Evolutionary conservation across 2,888 invertebrate genomes (phyloP), one percentile per base, ranked within the genome.

Genomic region (Eupithecia insigniata): DNA sequence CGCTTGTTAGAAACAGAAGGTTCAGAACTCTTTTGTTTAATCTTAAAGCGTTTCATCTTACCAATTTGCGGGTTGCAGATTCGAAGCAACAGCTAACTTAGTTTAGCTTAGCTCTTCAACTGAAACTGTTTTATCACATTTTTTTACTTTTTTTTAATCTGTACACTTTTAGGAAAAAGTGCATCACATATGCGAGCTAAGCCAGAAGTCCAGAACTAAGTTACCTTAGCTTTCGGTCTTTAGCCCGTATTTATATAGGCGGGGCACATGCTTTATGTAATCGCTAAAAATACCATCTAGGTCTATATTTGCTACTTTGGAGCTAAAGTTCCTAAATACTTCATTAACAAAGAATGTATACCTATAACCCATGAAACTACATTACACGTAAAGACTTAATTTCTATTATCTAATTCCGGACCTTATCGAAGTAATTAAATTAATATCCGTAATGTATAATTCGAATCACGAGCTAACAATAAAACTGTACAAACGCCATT

Each of bases 401-500:
- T 32, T 34, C 22, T 58, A 62, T 62, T 61, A 34, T 34, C 34
- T 12, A 34, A 32, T n/a, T 30, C n/a, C 30, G 10, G 22, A n/a
- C n/a, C 62, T 22, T n/a, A 34, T 34, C n/a, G 2, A 12, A 4
- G 64, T 36, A 34, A 36, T 39, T 64, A 64, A 64, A 64, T 64
- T n/a, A 64, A 39, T 34, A 64, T 64, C 36, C 36, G n/a, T 22
- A 36, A 30, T 60, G 60, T 26, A 64, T 26, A 39, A 74, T 71
- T 74, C 69, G 12, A 46, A 64, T 64, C 71, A 74, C 69, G 74
- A 51, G 43, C 60, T 28, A 51, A 65, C 69, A 67, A 67, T 74
- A 70, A 71, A 71, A 58, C 64, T 66, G 62, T 32, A 69, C 71
- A 76, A 74, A 72, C 69, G 70, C 67, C 66, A 68, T 71, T 72